Evolutionary conservation across 2,797 vertebrate genomes (phyloP), one percentile per base, ranked within the genome.

Genomic region (Florisuga fusca): DNA sequence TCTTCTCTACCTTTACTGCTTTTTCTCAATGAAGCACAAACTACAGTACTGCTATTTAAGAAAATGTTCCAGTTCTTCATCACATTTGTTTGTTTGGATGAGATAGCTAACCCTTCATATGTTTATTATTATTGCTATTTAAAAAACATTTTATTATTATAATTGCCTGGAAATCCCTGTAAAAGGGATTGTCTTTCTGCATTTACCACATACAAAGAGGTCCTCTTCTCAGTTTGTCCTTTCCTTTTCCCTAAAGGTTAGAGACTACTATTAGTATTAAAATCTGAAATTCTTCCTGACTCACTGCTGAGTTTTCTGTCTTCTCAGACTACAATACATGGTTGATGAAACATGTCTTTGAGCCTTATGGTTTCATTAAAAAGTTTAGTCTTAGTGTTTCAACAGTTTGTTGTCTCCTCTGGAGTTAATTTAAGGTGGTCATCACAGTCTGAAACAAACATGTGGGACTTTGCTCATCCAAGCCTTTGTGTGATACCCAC

Each of bases 371-470:
- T 89, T 94, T 77, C 61, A 33, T 92, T 94, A 95, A 96, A 92
- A 89, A 53, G 41, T 72, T 96, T 93, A n/a, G 79, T 62, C 43
- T 69, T 54, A 75, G 73, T 94, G 84, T 97, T 96, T 95, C 97
- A 94, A 96, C 64, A 96, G 45, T 92, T 94, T 85, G 88, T 91
- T 97, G 79, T 94, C 81, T 96, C 84, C 95, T 95, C 95, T 94
- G 93, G 67, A 93, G 87, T 91, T 96, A 89, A 92, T 96, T 96
- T 95, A 82, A 87, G 84, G 86, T 90, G 93, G 86, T 88, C 80
- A 73, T 91, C 80, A 57, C 10, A 82, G 77, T 79, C 93, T 93
- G 86, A 87, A 93, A 79, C 38, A 95, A 93, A 64, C 83, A 95
- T 93, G 80, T 91, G 94, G 94, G 91, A 63, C 62, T 90, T 94